These are phyloP conservation scores for Brenthis ino DNA, from an alignment of 2,888 invertebrate genomes.

Conservation along the genomic window DNA sequence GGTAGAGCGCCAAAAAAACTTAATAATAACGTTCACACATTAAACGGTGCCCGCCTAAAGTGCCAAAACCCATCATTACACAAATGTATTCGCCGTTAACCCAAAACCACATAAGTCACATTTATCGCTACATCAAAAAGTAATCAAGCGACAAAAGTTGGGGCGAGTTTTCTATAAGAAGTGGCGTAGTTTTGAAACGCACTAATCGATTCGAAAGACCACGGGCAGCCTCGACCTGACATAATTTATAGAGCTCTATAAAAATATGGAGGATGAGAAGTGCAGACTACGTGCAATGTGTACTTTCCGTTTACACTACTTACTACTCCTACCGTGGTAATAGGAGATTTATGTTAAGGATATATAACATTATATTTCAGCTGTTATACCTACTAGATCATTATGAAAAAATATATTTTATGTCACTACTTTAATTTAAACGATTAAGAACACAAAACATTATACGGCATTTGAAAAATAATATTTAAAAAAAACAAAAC, in stretches of 20 bases:
- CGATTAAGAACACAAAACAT: too few relatives aligned
- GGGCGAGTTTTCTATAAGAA: conserved; percentile 64
- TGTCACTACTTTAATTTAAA: too few relatives aligned
- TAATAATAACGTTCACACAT: conserved; percentile 71
- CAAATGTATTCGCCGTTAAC: conserved; percentile 65
- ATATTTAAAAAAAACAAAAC: too few relatives aligned
- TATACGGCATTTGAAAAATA: too few relatives aligned
- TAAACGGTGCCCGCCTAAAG: conserved; percentile 67
- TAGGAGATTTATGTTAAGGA: too few relatives aligned
- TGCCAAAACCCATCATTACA: conserved; percentile 72
- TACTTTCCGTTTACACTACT: too few relatives aligned
- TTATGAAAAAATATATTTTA: too few relatives aligned
- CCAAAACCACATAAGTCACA: conserved; percentile 79
- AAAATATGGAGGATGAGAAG: conserved; percentile 54
- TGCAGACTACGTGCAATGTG: conserved; percentile 15
- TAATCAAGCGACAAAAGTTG: conserved; percentile 77
- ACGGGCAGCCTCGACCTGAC: conserved; percentile 62
- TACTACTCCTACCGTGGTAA: too few relatives aligned
- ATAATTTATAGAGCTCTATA: conserved; percentile 58
- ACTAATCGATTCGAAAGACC: conserved; percentile 67
- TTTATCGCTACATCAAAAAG: conserved; percentile 80
- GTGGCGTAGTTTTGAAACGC: conserved; percentile 63
- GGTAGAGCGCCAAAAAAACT: conserved; percentile 49
- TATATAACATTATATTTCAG: too few relatives aligned
- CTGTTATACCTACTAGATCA: too few relatives aligned